Base-by-base conservation (phyloP, 2,888 invertebrate genomes). In the Nymphalis urticae region DNA sequence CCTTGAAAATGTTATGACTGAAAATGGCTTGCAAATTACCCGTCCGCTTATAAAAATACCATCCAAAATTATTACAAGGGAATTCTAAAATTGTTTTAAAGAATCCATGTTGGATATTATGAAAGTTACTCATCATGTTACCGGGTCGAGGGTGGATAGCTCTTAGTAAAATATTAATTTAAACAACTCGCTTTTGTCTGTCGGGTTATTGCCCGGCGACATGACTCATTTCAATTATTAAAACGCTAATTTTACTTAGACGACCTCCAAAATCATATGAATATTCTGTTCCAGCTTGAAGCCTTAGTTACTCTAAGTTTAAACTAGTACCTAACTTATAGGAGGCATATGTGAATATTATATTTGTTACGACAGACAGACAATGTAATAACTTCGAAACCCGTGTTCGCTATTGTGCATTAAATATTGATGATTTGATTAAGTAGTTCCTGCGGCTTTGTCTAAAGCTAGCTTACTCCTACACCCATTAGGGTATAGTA, bases 141-240 rank as follows among this genome's bases (percentile, higher is more conserved):
- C 50, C n/a, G 42, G 62, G 67, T 58, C 58, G 67, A 58, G 58
- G 27, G 24, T 36, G 53, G 21, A 53, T 56, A 24, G 48, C 53
- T 48, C 56, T 48, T 64, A 85, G 64, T 71, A 75, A 86, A 88
- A 86, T 88, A 86, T 88, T 88, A 85, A 87, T 85, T 83, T 82
- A 85, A 86, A 87, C 82, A 86, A 80, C 81, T 73, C 73, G 82
- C 81, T 82, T 86, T 85, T 85, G 86, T 86, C 86, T 81, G 62
- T 66, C 69, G 75, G 78, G 78, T 78, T 77, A 79, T 76, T 73
- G 70, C 64, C 19, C n/a, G 19, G 47, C 62, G 62, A 62, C 64
- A 62, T 70, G 51, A 62, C 54, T 60, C 64, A 56, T 58, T 63
- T 75, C 64, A 69, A 73, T 75, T 70, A 73, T 74, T 68, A 69